Evolutionary conservation across 1,140 invertebrate species (phyloP).

Genomic region (Drosophila lacertosa): DNA sequence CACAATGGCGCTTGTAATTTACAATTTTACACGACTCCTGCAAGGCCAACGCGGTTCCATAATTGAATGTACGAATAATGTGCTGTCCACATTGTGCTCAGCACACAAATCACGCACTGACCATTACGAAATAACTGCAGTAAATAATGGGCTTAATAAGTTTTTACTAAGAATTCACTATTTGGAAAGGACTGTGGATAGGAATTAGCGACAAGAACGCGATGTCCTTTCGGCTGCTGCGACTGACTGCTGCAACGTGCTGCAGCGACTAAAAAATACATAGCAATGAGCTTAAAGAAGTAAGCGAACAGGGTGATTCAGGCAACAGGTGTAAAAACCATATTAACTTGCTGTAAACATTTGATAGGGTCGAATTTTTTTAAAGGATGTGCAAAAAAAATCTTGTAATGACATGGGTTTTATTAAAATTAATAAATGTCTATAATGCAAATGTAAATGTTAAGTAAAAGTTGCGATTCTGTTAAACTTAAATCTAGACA

Average conservation of each 20-base stretch:
- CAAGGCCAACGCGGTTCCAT: conserved; percentile 42
- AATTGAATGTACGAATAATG: not conserved
- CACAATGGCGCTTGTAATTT: conserved; percentile 16
- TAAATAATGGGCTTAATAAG: not conserved
- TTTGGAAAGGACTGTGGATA: not conserved
- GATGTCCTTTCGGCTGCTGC: conserved; percentile 9
- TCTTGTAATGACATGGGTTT: too few species aligned
- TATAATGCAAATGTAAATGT: too few species aligned
- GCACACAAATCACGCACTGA: conserved; percentile 53
- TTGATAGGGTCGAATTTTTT: not conserved
- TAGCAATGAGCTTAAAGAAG: conserved; percentile 2
- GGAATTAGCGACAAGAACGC: not conserved
- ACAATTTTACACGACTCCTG: conserved; percentile 30
- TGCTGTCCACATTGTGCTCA: conserved; percentile 25
- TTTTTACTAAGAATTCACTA: conserved; percentile 3
- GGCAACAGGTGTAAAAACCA: not conserved
- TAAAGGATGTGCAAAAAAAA: too few species aligned
- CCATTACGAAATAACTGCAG: conserved; percentile 39
- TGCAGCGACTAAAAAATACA: conserved; percentile 6
- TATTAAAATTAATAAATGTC: too few species aligned
- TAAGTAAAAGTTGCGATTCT: too few species aligned
- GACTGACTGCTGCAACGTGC: conserved; percentile 9
- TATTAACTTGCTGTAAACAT: not conserved
- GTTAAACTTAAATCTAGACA: too few species aligned
- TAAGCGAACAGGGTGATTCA: conserved; percentile 20